Conservation (phyloP, 1,140 invertebrate genomes). For the Oncopodura yosiiana region DNA sequence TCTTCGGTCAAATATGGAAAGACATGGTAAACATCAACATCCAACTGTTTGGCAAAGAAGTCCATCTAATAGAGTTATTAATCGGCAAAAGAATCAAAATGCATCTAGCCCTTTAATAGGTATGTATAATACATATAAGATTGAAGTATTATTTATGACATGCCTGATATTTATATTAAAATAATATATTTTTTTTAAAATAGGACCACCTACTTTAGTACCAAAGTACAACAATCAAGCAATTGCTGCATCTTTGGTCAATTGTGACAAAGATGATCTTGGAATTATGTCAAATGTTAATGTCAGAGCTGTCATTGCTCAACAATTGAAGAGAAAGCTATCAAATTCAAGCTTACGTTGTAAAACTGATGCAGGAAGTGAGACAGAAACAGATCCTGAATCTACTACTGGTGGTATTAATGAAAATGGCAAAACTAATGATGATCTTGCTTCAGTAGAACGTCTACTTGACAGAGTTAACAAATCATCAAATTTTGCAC, state of each 20-base stretch:
- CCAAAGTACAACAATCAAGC: slow-evolving; percentile 17
- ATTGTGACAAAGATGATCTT: slow-evolving; percentile 5
- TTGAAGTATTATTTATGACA: no score
- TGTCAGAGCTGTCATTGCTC: slow-evolving; percentile 66
- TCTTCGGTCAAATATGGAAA: slow-evolving; percentile 81
- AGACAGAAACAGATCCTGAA: slow-evolving; percentile 38
- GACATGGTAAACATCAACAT: slow-evolving; percentile 87
- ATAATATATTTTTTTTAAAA: no score
- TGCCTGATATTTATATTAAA: no score
- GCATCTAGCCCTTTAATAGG: slow-evolving; percentile 29
- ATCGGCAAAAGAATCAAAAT: slow-evolving; percentile 45
- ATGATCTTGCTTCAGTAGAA: slow-evolving; percentile 64
- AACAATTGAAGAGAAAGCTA: slow-evolving; percentile 56
- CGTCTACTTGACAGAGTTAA: slow-evolving; percentile 66
- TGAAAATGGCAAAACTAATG: slow-evolving; percentile 24
- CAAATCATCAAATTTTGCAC: slow-evolving; percentile 58
- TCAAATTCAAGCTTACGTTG: slow-evolving; percentile 31
- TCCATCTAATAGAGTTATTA: slow-evolving; percentile 38
- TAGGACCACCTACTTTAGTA: slow-evolving; percentile 31
- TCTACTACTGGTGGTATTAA: slow-evolving; percentile 10
- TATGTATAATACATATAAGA: no score
- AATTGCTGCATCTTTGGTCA: slow-evolving; percentile 1
- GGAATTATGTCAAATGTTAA: slow-evolving; percentile 50
- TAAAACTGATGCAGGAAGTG: slow-evolving; percentile 21
- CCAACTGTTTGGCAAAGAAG: slow-evolving; percentile 61